These are phyloP conservation scores for Pelvicachromis taeniatus DNA, from an alignment of 2,113 vertebrate species.

Conservation along the genomic window DNA sequence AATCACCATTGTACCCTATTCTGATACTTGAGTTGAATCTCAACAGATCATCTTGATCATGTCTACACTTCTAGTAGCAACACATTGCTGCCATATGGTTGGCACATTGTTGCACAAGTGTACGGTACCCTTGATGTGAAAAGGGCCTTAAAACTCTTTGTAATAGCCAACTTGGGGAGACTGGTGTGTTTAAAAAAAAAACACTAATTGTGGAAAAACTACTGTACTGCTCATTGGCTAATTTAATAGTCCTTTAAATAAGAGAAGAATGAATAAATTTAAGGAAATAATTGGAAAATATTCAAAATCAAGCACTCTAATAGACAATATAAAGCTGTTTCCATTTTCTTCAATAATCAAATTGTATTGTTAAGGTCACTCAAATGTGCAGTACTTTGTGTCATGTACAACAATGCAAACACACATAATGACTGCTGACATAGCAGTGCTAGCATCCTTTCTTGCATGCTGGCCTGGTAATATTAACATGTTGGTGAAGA, in stretches of 20 bases:
- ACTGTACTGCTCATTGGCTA: neutral
- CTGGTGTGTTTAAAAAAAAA: neutral
- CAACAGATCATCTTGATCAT: neutral
- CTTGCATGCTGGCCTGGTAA: neutral
- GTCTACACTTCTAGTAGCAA: neutral
- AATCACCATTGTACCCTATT: neutral
- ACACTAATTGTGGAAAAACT: neutral
- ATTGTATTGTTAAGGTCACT: no score
- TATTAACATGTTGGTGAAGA: neutral
- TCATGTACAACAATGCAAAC: no score
- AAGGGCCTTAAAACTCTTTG: neutral
- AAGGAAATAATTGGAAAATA: neutral
- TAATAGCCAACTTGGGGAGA: neutral
- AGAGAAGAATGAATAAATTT: neutral
- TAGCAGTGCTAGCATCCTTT: neutral
- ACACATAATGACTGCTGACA: no score
- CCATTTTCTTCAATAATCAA: no score
- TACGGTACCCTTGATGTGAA: neutral
- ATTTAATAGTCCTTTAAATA: neutral
- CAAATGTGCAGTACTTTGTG: no score
- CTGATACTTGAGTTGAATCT: neutral
- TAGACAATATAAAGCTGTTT: no score
- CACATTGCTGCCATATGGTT: neutral
- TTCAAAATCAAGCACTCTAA: neutral
- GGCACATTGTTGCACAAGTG: neutral